A percentile compares a stretch with the other conserved stretches of the same genome.
phyloP scores from a whole-genome alignment of 2,113 vertebrate genomes.

The Haliaeetus leucogaster region DNA sequence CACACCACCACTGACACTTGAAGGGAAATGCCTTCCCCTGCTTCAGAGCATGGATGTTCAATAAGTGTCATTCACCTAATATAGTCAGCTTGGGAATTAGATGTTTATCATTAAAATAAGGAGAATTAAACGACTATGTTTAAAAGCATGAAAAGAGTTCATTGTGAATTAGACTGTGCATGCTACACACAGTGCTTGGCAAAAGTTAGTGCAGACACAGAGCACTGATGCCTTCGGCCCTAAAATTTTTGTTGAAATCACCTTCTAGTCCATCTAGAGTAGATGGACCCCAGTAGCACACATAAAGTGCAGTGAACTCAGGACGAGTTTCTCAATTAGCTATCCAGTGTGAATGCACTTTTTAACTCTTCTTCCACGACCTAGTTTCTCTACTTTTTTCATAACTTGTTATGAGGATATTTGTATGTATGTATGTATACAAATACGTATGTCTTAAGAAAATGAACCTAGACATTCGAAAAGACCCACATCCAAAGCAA shows the following conservation, averaged over 20 bases:
- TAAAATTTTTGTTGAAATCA: not conserved
- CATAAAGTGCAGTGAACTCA: not conserved
- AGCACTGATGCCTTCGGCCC: not conserved
- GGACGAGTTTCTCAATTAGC: not conserved
- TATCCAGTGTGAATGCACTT: not conserved
- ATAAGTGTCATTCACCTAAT: not conserved
- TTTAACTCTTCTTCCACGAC: not conserved
- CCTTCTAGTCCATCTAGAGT: not conserved
- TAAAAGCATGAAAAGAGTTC: conserved; percentile 19
- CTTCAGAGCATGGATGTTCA: not conserved
- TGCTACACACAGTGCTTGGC: not conserved
- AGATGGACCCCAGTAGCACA: not conserved
- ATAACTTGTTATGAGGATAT: not conserved
- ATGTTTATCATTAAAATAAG: conserved; percentile 34
- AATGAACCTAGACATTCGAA: not conserved
- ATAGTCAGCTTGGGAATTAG: not conserved
- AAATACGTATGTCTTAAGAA: not conserved
- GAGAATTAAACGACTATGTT: not conserved
- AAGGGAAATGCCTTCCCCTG: not conserved
- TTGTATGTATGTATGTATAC: not conserved
- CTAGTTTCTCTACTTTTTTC: not conserved
- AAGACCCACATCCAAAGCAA: not conserved
- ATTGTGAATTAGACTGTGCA: not conserved
- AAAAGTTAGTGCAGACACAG: not conserved
- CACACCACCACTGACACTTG: not conserved